Base-by-base conservation (phyloP, 2,113 vertebrate genomes). In the Crypturellus undulatus region DNA sequence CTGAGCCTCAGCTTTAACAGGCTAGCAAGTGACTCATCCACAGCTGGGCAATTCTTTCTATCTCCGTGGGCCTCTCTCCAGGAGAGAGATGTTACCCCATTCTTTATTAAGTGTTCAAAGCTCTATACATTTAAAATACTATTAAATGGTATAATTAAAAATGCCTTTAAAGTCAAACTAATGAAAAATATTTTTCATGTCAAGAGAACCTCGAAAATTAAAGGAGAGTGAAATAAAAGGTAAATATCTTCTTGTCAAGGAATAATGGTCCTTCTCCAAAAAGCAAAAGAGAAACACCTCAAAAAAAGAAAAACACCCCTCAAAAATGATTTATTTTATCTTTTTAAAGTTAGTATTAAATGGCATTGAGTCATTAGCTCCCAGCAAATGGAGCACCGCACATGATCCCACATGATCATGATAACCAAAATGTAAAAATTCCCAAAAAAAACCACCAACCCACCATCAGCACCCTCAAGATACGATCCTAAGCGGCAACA, bases 31-130 rank as follows among this genome's bases (percentile, higher is more conserved):
- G 28, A 56, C 20, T 63, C 4, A 0, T 16, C 25, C 6, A n/a
- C 14, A 20, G 28, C 1, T 0, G 2, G 7, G 10, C 34, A 51
- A 21, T 34, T 21, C 19, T 64, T 12, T 73, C 43, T 34, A 32
- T 68, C 15, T 17, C 34, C 19, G 30, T 62, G 30, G 56, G 30
- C n/a, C 9, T 56, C 25, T 71, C 17, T 25, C n/a, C 34, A 28
- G 58, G 52, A 72, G 36, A 52, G 16, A 71, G 26, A 45, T 25
- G 19, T n/a, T 2, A 0, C 10, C 7, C 19, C 12, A 32, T 52
- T 59, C 13, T 28, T 84, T 73, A 45, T 73, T 28, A 83, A 28
- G 14, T 58, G 8, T 9, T 87, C 19, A 34, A 49, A 72, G 2
- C 38, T 58, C 25, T 45, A 13, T 10, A 24, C 30, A 54, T 32